Conservation (phyloP, 1,140 invertebrate species). For the Drosophila cardini region DNA sequence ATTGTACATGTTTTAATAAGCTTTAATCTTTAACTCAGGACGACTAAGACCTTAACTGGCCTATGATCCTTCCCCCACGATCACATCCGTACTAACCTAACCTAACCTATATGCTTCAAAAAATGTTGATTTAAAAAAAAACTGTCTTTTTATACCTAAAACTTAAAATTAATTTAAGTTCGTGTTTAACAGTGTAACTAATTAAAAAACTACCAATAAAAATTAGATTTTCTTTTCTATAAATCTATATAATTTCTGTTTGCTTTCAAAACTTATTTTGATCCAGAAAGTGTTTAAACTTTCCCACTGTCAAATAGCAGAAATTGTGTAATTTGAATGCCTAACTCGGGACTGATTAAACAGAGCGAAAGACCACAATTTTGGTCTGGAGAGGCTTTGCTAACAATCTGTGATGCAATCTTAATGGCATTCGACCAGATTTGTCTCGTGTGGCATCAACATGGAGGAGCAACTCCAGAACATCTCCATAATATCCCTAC, state of each 20-base stretch:
- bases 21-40: too few species aligned
- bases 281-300: not conserved
- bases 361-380: not conserved
- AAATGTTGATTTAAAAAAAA: too few species aligned
- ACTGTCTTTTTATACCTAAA: too few species aligned
- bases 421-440: constrained; percentile 34
- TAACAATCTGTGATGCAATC: constrained; percentile 24
- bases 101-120: too few species aligned
- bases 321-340: not conserved
- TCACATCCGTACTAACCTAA: too few species aligned
- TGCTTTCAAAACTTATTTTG: not conserved
- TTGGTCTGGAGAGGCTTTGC: not conserved
- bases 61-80: too few species aligned
- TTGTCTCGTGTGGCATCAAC: not conserved
- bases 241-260: not conserved
- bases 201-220: not conserved
- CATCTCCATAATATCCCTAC: too few species aligned
- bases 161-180: too few species aligned
- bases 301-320: not conserved
- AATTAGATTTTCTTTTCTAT: not conserved
- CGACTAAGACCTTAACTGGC: too few species aligned
- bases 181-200: constrained; percentile 4
- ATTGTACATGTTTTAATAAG: too few species aligned
- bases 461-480: not conserved
- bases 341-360: constrained; percentile 1